Conservation (phyloP, 2,888 invertebrate genomes). For the Hemicrepidius hirtus region DNA sequence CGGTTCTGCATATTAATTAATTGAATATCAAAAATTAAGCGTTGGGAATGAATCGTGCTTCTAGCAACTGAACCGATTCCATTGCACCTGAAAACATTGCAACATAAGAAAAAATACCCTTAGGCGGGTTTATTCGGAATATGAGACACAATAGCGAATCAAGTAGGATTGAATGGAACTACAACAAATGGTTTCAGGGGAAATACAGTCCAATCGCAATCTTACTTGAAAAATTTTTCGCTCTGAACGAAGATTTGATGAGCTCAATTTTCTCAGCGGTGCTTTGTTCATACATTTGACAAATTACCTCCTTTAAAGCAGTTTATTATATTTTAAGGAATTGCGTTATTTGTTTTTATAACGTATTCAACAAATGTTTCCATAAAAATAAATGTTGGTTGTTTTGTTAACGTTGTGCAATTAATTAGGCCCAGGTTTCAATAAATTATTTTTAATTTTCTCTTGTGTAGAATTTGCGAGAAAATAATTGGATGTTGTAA, state of each 20-base stretch:
- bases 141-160: slow-evolving; percentile 8
- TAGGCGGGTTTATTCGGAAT: not conserved
- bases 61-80: not conserved
- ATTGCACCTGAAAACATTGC: not conserved
- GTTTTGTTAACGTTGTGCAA: too few species aligned
- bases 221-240: slow-evolving; percentile 4
- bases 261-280: slow-evolving; percentile 12
- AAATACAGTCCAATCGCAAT: slow-evolving; percentile 6
- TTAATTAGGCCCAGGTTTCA: too few species aligned
- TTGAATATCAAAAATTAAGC: not conserved
- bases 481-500: too few species aligned
- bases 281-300: slow-evolving; percentile 4
- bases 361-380: too few species aligned
- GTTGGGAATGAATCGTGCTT: not conserved
- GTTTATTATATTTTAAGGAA: slow-evolving; percentile 5
- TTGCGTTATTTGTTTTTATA: not conserved
- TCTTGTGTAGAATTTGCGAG: too few species aligned
- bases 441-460: too few species aligned
- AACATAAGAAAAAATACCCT: not conserved
- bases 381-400: too few species aligned
- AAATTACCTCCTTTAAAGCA: slow-evolving; percentile 3
- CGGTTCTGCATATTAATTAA: not conserved
- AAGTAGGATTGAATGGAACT: slow-evolving; percentile 10
- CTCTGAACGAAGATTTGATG: slow-evolving; percentile 14
- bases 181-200: slow-evolving; percentile 7